These are phyloP conservation scores for Bovichtus variegatus DNA, from an alignment of 2,797 vertebrate genomes.

Conservation along the genomic window DNA sequence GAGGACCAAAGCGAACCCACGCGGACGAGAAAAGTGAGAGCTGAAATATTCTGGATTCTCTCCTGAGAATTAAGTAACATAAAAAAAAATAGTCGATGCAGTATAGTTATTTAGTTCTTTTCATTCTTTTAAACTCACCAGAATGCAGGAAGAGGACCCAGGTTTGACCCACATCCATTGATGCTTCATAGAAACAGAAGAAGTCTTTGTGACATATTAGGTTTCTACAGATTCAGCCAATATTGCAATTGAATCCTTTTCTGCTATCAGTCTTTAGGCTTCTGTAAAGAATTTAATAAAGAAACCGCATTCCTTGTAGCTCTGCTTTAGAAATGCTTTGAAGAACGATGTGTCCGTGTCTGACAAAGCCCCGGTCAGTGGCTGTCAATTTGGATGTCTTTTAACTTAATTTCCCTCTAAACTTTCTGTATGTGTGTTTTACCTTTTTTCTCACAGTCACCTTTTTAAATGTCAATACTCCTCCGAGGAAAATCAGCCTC, in stretches of 20 bases:
- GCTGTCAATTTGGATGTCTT: slow-evolving; percentile 8
- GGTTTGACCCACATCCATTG: background rate
- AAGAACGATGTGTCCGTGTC: background rate
- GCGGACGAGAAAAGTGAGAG: too few relatives aligned
- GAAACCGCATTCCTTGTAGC: background rate
- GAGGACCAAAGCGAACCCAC: too few relatives aligned
- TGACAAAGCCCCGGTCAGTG: slow-evolving; percentile 6
- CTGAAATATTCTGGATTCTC: too few relatives aligned
- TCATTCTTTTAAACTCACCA: too few relatives aligned
- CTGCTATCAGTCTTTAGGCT: background rate
- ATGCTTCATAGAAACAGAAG: background rate
- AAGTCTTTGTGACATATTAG: background rate
- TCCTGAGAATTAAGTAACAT: too few relatives aligned
- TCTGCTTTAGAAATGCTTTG: slow-evolving; percentile 4
- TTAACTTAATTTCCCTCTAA: slow-evolving; percentile 23
- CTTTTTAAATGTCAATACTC: slow-evolving; percentile 52
- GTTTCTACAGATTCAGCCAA: background rate
- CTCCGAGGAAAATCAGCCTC: slow-evolving; percentile 7
- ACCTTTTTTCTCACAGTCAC: slow-evolving; percentile 14
- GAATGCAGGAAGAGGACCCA: too few relatives aligned
- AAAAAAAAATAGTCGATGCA: too few relatives aligned
- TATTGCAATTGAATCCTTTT: background rate
- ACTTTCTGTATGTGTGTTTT: slow-evolving; percentile 20
- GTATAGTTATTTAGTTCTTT: too few relatives aligned
- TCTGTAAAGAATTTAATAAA: background rate